Base-by-base conservation (phyloP, 2,113 vertebrate genomes). In the Pangasianodon gigas region DNA sequence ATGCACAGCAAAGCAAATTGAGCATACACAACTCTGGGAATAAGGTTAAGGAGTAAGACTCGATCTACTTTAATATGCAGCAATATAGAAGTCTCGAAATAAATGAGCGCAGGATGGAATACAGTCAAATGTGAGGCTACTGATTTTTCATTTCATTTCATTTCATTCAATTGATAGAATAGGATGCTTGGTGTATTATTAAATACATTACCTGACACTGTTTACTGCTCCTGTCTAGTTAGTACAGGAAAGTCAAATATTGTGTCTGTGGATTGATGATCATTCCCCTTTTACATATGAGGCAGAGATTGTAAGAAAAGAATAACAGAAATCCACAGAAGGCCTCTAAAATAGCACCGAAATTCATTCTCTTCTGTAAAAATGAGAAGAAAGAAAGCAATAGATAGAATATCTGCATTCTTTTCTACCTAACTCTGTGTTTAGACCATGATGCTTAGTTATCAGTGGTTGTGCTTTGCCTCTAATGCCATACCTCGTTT, bases 371-470 rank as follows among this genome's bases (percentile, higher is more conserved):
- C 21, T 24, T 48, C 52, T 69, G 48, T 24, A 88, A 82, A n/a
- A 74, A 85, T 69, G 44, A 82, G 52, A 65, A 75, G 44, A 80
- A 56, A 81, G 8, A 83, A 60, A 11, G 51, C 48, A 83, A 86
- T 80, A 48, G 32, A 67, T 89, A 89, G 77, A 37, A 54, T 26
- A 26, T 84, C 82, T 62, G 37, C 65, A 71, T 86, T 51, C 8
- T 48, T 56, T 32, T 14, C 52, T 29, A 24, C 6, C 6, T 16
- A 44, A 54, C 89, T 92, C 91, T 60, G 60, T 87, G 85, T 51
- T 90, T 90, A 83, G 46, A n/a, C 51, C 46, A 48, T 26, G 3
- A 77, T 24, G 8, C 8, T 44, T 44, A 75, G 18, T 46, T 77
- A 46, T 46, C 26, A 46, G 46, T 37, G 37, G 37, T 52, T 6